Conservation (phyloP, 2,113 vertebrate genomes). For the Sturnira hondurensis region DNA sequence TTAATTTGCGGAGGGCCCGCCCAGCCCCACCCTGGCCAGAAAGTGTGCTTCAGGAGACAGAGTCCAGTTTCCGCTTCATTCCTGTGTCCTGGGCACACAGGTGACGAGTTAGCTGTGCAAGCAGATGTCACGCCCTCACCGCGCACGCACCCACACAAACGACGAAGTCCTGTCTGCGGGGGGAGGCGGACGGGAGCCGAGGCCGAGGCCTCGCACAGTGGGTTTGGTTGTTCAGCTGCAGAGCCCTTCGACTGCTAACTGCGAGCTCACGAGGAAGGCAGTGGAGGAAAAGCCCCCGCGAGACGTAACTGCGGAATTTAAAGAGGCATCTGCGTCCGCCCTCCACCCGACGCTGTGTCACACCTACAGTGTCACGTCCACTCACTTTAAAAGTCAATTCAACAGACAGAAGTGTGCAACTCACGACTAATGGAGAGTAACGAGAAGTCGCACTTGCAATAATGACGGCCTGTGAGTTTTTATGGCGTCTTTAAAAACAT, state of each 20-base stretch:
- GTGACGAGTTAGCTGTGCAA: too few relatives aligned
- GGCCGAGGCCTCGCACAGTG: background rate
- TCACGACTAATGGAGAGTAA: background rate
- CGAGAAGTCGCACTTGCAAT: background rate
- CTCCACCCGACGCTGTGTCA: background rate
- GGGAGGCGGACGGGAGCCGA: background rate
- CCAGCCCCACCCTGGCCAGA: too few relatives aligned
- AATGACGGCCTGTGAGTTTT: background rate
- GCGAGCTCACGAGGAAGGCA: background rate
- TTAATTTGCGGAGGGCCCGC: too few relatives aligned
- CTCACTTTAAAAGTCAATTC: background rate
- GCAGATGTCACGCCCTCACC: too few relatives aligned
- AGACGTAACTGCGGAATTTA: background rate
- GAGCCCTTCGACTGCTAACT: background rate
- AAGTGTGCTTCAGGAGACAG: too few relatives aligned
- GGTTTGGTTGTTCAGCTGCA: background rate
- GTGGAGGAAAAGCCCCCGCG: background rate
- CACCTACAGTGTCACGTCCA: background rate
- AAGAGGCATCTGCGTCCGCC: background rate
- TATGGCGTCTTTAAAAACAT: slow-evolving; percentile 10
- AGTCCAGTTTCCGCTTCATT: too few relatives aligned
- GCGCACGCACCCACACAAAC: background rate
- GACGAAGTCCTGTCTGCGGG: rapidly evolving
- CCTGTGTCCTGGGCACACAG: too few relatives aligned
- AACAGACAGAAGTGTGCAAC: background rate